Percentiles rank a stretch among this genome's conserved stretches.
phyloP scores from a whole-genome alignment of 1,140 invertebrate species.

The Trachymyrmex septentrionalis region DNA sequence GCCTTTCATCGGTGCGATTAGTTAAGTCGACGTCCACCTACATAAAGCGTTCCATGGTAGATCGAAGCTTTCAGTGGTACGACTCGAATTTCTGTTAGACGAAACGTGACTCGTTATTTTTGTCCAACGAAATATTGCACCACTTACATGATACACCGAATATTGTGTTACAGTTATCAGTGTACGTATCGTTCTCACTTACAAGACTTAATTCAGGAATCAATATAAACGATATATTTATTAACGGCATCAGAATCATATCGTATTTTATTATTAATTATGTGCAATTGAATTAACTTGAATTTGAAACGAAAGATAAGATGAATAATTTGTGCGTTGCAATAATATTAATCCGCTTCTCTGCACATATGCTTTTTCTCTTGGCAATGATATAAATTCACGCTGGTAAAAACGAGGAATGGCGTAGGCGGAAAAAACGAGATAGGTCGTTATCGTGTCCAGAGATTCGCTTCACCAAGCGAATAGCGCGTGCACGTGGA shows the following conservation, averaged over 20 bases:
- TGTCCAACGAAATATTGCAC: slow-evolving; percentile 21
- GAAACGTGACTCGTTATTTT: slow-evolving; percentile 22
- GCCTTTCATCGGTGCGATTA: slow-evolving; percentile 80
- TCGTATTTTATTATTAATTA: slow-evolving; percentile 2
- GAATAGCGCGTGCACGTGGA: slow-evolving; percentile 64
- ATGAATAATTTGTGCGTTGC: not conserved
- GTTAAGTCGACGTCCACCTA: slow-evolving; percentile 82
- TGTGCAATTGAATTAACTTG: not conserved
- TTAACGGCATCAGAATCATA: not conserved
- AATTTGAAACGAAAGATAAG: not conserved
- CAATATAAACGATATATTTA: not conserved
- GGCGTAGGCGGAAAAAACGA: slow-evolving; percentile 33
- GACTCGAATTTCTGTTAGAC: slow-evolving; percentile 42
- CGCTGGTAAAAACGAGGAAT: not conserved
- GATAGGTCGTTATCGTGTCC: slow-evolving; percentile 59
- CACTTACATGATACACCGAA: too few relatives aligned
- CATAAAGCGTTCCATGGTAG: slow-evolving; percentile 71
- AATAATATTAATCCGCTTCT: slow-evolving; percentile 15
- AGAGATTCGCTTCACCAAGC: slow-evolving; percentile 60
- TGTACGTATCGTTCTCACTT: not conserved
- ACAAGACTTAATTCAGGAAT: not conserved
- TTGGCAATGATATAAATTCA: slow-evolving; percentile 32
- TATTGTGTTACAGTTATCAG: slow-evolving; percentile 15
- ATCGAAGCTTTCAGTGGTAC: slow-evolving; percentile 16
- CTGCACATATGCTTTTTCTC: slow-evolving; percentile 7